Conservation (phyloP, 2,113 vertebrate species). For the Grus americana region DNA sequence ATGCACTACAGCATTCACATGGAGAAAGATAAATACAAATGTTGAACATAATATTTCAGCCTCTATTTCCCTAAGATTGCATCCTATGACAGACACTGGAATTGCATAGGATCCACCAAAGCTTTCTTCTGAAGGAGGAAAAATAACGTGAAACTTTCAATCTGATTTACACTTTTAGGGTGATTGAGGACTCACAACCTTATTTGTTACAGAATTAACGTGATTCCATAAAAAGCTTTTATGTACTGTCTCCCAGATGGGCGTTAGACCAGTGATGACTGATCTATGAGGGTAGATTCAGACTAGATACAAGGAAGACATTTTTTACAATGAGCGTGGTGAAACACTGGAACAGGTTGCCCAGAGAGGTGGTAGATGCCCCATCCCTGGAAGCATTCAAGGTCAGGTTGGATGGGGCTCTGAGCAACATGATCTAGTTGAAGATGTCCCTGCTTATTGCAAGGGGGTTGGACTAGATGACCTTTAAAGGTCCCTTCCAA, state of each 20-base stretch:
- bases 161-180: neutral
- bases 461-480: neutral
- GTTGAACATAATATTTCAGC: neutral
- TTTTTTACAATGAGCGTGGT: neutral
- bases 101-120: neutral
- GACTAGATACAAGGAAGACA: neutral
- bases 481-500: neutral
- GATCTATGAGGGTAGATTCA: neutral
- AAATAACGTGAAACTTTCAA: neutral
- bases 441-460: neutral
- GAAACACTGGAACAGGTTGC: neutral
- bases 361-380: neutral
- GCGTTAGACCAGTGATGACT: neutral
- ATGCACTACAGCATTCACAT: neutral
- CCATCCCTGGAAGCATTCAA: neutral
- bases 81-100: neutral
- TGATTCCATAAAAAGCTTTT: neutral
- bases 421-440: neutral
- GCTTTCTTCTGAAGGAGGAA: neutral
- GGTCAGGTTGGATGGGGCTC: neutral
- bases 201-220: neutral
- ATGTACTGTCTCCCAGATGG: neutral
- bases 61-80: neutral
- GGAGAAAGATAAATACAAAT: neutral
- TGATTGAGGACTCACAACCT: neutral